Base-by-base conservation (phyloP, 2,113 vertebrate genomes). In the Zingel zingel region DNA sequence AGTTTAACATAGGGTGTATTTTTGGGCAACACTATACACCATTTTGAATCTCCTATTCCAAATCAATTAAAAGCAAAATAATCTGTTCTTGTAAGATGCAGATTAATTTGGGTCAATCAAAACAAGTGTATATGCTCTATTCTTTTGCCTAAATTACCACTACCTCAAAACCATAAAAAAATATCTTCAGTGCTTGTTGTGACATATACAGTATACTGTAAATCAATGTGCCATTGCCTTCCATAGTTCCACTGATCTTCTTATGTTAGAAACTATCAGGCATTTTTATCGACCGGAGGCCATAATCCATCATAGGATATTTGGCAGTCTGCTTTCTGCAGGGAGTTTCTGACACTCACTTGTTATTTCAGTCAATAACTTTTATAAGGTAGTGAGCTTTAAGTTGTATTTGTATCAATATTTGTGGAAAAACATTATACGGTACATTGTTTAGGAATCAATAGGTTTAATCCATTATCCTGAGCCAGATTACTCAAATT, bases 361-460 rank as follows among this genome's bases (percentile, higher is more conserved):
- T 74, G 70, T 76, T 87, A 74, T 82, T 72, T 51, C 72, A 82
- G 57, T 88, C 87, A 56, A 84, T 90, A 79, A 51, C 77, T 71
- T 85, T 83, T 79, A 74, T 50, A 86, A 70, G 68, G 39, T 66
- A 47, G 75, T 62, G 30, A 76, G 81, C 65, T 45, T 82, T 57
- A 68, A 50, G 6, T 87, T 73, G 74, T 74, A 30, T 64, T 79
- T 80, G 63, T 80, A 72, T 89, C 83, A 90, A 81, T 90, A 87
- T 86, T 69, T 88, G 77, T 83, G 15, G 36, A 84, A 72, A 84
- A 83, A 78, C 56, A 74, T 63, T 13, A 69, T 50, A 65, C 6
- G 15, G 36, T 68, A 64, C n/a, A 73, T 59, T 77, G 51, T 64
- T 71, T 70, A 50, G 56, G 51, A 77, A 87, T 90, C 83, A 51